Evolutionary conservation across 2,888 invertebrate species (phyloP), one percentile per base, ranked within the genome.

Genomic region (Malthinus flaveolus): DNA sequence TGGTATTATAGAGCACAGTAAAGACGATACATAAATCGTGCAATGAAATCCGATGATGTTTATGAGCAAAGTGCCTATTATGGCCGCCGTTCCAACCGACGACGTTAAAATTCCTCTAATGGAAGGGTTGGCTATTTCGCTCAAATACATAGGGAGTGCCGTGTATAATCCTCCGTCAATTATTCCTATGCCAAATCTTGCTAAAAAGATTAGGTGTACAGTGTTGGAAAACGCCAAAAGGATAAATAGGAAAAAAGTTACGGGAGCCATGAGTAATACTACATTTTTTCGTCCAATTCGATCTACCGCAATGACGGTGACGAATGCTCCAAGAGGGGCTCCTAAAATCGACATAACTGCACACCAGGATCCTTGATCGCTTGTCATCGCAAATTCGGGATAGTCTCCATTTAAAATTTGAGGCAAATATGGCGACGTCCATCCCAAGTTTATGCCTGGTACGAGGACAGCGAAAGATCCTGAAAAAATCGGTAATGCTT

Each of bases 271-370:
- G 9, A 70, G 31, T 6, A 75, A 61, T 4, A 70, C 71, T 11
- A 73, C 71, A 33, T 62, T 10, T 71, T 87, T 88, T 9, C 88
- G 81, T 36, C 88, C 88, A 62, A 85, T 82, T 65, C 80, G 79
- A 72, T 88, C 87, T 51, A 85, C 85, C 59, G 85, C 75, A 70
- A 85, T 81, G 8, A 86, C 87, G 7, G 86, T 83, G 12, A 85
- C 77, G 7, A 87, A 74, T 9, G 85, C 85, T 46, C 87, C 87
- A 35, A 85, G 77, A 3, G 86, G 84, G 1, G 85, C 84, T 65
- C 87, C 87, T 46, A 87, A 75, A 61, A 87, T 82, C 75, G 85
- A 86, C 69, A 87, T 82, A 36, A 87, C 85, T 1, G 84, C 85
- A 72, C 85, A 84, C 85, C 85, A 85, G 69, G 85, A 84, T 63